Percentiles rank a stretch among this genome's conserved stretches.
These are phyloP conservation scores for Tenodera sinensis DNA, from an alignment of 2,888 invertebrate species.

Conservation along the genomic window DNA sequence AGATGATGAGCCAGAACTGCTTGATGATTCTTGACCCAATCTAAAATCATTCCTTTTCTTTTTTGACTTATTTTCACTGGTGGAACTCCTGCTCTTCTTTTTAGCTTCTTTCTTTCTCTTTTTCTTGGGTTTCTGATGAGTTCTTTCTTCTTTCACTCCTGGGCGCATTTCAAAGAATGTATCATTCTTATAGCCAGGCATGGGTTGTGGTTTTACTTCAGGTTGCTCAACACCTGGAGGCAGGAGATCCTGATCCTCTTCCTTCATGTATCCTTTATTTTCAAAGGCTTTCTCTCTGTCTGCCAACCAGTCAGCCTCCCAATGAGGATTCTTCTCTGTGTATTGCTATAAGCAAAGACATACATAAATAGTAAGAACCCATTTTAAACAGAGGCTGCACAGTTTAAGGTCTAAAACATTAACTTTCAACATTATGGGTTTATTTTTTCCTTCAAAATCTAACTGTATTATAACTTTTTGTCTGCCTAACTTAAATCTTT, in stretches of 20 bases:
- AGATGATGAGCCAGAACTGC: conserved; percentile 3
- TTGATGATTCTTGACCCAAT: conserved; percentile 14
- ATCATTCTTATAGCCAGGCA: neutral
- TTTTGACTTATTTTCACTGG: conserved; percentile 35
- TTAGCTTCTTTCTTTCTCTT: conserved; percentile 60
- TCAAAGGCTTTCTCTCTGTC: conserved; percentile 69
- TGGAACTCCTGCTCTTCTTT: conserved; percentile 46
- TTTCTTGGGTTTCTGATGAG: conserved; percentile 41
- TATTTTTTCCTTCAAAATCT: neutral
- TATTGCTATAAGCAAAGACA: conserved; percentile 58
- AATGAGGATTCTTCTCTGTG: conserved; percentile 78
- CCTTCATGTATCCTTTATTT: conserved; percentile 42
- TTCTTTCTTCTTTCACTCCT: conserved; percentile 28
- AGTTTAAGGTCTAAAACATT: too few species aligned
- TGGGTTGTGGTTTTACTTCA: neutral
- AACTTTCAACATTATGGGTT: neutral
- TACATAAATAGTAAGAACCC: conserved; percentile 5
- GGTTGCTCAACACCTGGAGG: conserved; percentile 3
- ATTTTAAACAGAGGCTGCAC: neutral
- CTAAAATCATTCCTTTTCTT: conserved; percentile 39
- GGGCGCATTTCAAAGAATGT: neutral
- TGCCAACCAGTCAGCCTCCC: conserved; percentile 83
- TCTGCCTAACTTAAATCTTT: too few species aligned
- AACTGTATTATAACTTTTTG: neutral
- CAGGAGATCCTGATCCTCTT: neutral